phyloP scores from a whole-genome alignment of 1,140 invertebrate species.

The Aphelinus certus region DNA sequence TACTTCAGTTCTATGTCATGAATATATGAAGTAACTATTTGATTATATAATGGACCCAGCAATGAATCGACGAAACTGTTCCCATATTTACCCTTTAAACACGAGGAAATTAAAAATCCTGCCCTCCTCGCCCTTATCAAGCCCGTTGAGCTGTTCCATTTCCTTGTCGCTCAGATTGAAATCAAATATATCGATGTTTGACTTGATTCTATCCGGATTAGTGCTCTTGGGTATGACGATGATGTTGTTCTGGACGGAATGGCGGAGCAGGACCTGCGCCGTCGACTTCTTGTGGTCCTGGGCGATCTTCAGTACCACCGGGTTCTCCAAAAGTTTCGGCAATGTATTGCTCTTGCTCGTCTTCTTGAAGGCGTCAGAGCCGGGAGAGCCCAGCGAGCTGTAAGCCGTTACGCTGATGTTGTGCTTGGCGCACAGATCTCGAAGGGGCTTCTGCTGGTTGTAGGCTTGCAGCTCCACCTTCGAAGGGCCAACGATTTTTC shows the following conservation, averaged over 20 bases:
- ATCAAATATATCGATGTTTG: constrained; percentile 72
- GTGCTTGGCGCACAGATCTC: constrained; percentile 76
- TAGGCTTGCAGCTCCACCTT: constrained; percentile 85
- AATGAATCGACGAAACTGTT: too few relatives aligned
- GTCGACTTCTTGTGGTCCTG: constrained; percentile 74
- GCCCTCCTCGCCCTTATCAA: constrained; percentile 68
- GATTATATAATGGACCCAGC: too few relatives aligned
- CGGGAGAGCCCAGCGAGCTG: constrained; percentile 81
- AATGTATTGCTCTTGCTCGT: constrained; percentile 64
- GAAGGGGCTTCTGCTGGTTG: constrained; percentile 80
- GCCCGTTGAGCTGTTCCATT: constrained; percentile 60
- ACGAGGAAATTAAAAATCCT: constrained; percentile 69
- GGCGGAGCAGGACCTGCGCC: constrained; percentile 82
- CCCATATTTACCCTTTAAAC: constrained; percentile 65
- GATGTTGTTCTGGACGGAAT: constrained; percentile 77
- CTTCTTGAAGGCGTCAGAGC: constrained; percentile 56
- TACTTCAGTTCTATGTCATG: too few relatives aligned
- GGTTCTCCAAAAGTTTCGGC: constrained; percentile 75
- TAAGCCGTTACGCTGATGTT: constrained; percentile 84
- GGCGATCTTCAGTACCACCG: constrained; percentile 75
- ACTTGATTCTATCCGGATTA: constrained; percentile 74
- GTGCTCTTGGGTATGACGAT: constrained; percentile 87
- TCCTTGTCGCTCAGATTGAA: constrained; percentile 68
- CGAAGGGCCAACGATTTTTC: too few relatives aligned
- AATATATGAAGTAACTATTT: too few relatives aligned